These are phyloP conservation scores for Premnoplex brunnescens DNA, from an alignment of 2,797 vertebrate species.

Conservation along the genomic window DNA sequence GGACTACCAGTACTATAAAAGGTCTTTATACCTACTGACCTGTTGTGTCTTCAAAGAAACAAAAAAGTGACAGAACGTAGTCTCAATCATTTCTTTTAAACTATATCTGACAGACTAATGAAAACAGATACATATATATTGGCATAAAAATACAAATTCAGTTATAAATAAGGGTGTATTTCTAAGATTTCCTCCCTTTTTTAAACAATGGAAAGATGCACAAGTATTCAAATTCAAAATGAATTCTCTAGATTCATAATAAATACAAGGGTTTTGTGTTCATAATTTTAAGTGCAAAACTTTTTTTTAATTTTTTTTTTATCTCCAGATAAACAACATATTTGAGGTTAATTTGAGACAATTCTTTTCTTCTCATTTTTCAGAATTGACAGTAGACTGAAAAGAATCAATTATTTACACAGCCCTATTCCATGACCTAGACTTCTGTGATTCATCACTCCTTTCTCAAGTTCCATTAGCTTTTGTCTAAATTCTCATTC, in stretches of 20 bases:
- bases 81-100: neutral
- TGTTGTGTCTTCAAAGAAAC: neutral
- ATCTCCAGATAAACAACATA: neutral
- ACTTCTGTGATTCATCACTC: slow-evolving; percentile 22
- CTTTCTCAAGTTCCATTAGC: neutral
- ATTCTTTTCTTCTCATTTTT: neutral
- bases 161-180: neutral
- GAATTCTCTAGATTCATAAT: neutral
- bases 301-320: neutral
- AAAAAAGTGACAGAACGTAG: neutral
- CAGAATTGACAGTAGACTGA: neutral
- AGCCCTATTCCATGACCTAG: neutral
- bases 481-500: neutral
- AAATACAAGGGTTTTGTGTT: neutral
- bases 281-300: neutral
- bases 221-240: neutral
- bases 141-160: neutral
- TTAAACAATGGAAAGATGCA: neutral
- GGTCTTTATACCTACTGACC: neutral
- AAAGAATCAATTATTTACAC: neutral
- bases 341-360: neutral
- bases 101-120: accelerated
- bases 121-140: neutral
- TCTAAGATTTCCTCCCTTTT: neutral
- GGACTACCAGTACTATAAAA: neutral